Conservation (phyloP, 2,113 vertebrate genomes). For the Halichoerus grypus region DNA sequence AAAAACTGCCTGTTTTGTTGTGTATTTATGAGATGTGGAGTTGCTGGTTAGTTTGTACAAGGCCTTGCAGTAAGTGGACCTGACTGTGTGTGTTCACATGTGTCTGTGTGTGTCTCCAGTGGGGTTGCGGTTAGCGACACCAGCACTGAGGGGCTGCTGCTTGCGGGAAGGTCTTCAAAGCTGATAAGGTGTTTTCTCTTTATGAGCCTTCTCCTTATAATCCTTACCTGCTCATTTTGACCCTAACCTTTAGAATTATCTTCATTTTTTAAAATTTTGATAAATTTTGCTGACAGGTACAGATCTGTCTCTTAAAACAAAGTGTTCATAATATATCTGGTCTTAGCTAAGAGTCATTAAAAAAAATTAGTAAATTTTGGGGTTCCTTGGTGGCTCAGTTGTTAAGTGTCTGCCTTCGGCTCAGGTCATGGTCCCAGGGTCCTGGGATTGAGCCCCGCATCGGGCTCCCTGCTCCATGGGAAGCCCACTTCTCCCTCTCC, state of each 20-base stretch:
- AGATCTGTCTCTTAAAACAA: constrained; percentile 33
- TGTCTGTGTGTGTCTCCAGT: not conserved
- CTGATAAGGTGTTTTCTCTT: not conserved
- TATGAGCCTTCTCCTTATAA: not conserved
- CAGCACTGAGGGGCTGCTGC: not conserved
- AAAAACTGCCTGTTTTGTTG: not conserved
- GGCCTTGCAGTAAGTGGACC: not conserved
- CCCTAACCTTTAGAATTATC: not conserved
- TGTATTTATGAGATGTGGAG: not conserved
- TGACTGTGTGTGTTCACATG: rapidly evolving
- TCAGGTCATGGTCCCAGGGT: too few species aligned
- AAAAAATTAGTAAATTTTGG: not conserved
- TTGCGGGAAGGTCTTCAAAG: not conserved
- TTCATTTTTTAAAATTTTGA: constrained; percentile 29
- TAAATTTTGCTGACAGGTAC: not conserved
- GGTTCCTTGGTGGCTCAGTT: too few species aligned
- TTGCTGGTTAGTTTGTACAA: not conserved
- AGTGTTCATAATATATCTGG: not conserved
- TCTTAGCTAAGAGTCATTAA: not conserved
- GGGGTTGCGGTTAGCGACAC: not conserved
- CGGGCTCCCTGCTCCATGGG: too few species aligned
- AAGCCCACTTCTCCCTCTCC: too few species aligned
- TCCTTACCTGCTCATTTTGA: constrained; percentile 1
- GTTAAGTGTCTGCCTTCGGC: too few species aligned
- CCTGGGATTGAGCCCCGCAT: too few species aligned